Conservation (phyloP, 2,888 invertebrate species). For the Aspidiotus destructor region DNA sequence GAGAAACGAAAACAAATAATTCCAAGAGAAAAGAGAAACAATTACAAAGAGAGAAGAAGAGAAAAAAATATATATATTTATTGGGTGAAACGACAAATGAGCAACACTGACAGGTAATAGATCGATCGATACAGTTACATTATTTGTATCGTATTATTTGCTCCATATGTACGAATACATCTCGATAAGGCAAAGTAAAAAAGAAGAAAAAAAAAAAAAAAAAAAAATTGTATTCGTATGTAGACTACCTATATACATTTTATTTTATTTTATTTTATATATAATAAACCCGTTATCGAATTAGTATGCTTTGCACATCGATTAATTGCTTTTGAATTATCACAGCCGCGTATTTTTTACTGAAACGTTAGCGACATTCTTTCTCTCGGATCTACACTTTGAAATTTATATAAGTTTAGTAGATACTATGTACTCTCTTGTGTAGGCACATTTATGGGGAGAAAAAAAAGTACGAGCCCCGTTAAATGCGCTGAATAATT, state of each 20-base stretch:
- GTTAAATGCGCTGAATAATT: neutral
- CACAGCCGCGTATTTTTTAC: slow-evolving; percentile 27
- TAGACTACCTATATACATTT: no score
- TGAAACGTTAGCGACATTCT: neutral
- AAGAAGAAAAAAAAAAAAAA: no score
- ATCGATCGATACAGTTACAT: slow-evolving; percentile 28
- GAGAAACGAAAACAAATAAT: no score
- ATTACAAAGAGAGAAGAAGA: neutral
- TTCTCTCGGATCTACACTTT: neutral
- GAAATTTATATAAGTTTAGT: no score
- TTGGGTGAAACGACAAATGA: neutral
- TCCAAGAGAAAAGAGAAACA: no score
- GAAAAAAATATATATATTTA: neutral
- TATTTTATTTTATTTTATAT: no score
- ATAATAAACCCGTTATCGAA: slow-evolving; percentile 27
- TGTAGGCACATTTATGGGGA: slow-evolving; percentile 4
- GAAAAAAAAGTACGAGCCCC: no score
- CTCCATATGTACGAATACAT: slow-evolving; percentile 9
- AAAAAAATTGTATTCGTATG: no score
- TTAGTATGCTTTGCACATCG: slow-evolving; percentile 29
- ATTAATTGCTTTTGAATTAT: slow-evolving; percentile 32
- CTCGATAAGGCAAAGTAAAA: slow-evolving; percentile 21
- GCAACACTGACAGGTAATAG: neutral
- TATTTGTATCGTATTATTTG: slow-evolving; percentile 23
- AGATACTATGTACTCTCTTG: no score